Conservation (phyloP, 1,140 invertebrate genomes). For the Hydropsyche tenuis region DNA sequence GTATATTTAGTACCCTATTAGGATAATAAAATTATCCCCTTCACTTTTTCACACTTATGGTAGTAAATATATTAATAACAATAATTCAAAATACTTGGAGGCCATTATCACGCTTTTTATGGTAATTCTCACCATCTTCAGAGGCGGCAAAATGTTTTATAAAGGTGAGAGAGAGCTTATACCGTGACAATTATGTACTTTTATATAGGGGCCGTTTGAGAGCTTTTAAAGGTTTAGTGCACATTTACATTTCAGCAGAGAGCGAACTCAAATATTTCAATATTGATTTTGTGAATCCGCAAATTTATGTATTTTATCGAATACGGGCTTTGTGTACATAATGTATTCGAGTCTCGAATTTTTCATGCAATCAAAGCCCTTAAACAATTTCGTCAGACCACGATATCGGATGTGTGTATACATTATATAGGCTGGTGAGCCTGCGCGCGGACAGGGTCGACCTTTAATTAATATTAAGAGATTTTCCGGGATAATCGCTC, state of each 20-base stretch:
- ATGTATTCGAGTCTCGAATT: not conserved
- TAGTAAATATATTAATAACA: constrained; percentile 47
- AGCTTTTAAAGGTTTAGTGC: constrained; percentile 43
- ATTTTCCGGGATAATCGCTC: not conserved
- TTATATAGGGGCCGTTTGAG: constrained; percentile 38
- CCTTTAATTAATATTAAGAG: not conserved
- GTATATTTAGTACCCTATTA: constrained; percentile 45
- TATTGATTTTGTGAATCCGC: constrained; percentile 23
- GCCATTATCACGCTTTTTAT: constrained; percentile 47
- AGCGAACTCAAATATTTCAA: constrained; percentile 27
- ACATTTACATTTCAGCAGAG: constrained; percentile 36
- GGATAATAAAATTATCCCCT: constrained; percentile 43
- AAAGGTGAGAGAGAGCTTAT: constrained; percentile 48
- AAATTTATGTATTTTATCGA: constrained; percentile 21
- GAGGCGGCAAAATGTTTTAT: constrained; percentile 43
- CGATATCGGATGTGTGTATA: too few relatives aligned
- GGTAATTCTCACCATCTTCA: constrained; percentile 35
- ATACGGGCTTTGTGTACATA: not conserved
- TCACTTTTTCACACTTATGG: constrained; percentile 46
- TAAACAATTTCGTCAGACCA: not conserved
- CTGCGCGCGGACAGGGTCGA: not conserved
- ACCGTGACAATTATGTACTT: constrained; percentile 48
- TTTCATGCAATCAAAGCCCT: not conserved
- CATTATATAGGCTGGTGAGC: too few relatives aligned
- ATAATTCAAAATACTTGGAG: constrained; percentile 46